These are phyloP conservation scores for Pseudorhombus dupliciocellatus DNA, from an alignment of 2,113 vertebrate species.

Conservation along the genomic window DNA sequence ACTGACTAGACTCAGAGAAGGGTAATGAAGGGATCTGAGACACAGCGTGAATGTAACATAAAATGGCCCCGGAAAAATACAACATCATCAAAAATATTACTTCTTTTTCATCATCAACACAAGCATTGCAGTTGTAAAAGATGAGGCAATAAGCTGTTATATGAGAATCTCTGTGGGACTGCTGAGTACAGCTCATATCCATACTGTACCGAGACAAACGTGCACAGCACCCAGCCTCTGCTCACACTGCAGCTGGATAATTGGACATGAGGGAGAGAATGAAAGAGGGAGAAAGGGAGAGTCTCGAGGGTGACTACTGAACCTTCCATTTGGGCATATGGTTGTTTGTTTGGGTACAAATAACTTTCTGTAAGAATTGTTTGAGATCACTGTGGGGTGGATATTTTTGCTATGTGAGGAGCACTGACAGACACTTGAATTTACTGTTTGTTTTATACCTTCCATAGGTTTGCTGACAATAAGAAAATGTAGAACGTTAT, in stretches of 20 bases:
- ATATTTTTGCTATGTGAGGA: neutral
- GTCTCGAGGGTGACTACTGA: constrained; percentile 15
- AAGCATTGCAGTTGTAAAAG: neutral
- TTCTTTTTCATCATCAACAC: no score
- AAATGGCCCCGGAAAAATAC: constrained; percentile 25
- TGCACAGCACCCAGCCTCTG: constrained; percentile 6
- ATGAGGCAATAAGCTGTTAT: constrained; percentile 39
- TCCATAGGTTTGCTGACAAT: neutral
- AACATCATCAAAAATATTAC: constrained; percentile 23
- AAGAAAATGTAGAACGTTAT: neutral
- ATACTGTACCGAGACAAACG: constrained; percentile 36
- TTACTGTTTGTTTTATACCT: neutral
- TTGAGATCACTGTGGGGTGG: neutral
- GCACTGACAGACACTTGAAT: no score
- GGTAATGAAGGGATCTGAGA: constrained; percentile 15
- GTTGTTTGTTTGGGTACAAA: constrained; percentile 11
- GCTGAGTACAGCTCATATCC: constrained; percentile 35
- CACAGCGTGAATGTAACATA: neutral
- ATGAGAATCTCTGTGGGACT: constrained; percentile 24
- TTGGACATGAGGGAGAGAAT: constrained; percentile 28
- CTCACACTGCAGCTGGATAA: constrained; percentile 42
- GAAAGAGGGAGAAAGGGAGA: neutral
- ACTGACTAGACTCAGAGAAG: neutral
- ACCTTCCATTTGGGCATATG: constrained; percentile 31
- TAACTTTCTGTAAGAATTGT: constrained; percentile 6